A percentile compares a stretch with the other conserved stretches of the same genome.
These are phyloP conservation scores for Sturnus vulgaris DNA, from an alignment of 2,113 vertebrate genomes.

Conservation along the genomic window DNA sequence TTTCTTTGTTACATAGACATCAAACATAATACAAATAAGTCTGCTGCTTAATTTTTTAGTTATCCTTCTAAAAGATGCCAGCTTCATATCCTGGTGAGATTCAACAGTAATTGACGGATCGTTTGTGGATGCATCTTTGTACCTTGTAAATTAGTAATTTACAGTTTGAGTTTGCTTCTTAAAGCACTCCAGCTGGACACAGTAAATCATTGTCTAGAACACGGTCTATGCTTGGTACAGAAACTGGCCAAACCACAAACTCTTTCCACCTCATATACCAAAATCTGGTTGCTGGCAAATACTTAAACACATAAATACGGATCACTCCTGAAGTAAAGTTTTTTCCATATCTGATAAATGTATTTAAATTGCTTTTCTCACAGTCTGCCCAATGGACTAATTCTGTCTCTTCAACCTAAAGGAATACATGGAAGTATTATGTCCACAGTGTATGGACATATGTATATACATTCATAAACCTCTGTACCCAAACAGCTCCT, in stretches of 20 bases:
- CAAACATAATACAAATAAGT: background rate
- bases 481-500: background rate
- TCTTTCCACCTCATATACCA: background rate
- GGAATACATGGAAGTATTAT: background rate
- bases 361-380: background rate
- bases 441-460: background rate
- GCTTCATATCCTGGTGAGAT: background rate
- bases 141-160: conserved; percentile 20
- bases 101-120: background rate
- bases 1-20: background rate
- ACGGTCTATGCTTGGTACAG: background rate
- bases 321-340: background rate
- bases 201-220: conserved; percentile 18
- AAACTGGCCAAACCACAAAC: background rate
- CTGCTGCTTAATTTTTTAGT: background rate
- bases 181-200: conserved; percentile 17
- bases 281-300: background rate
- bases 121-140: conserved; percentile 1
- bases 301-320: background rate
- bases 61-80: background rate
- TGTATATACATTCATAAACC: background rate
- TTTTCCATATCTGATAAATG: background rate
- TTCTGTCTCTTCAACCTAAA: background rate
- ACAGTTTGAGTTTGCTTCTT: conserved; percentile 33
- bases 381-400: background rate